Conservation (phyloP, 2,113 vertebrate genomes). For the Neotragus pygmaeus region DNA sequence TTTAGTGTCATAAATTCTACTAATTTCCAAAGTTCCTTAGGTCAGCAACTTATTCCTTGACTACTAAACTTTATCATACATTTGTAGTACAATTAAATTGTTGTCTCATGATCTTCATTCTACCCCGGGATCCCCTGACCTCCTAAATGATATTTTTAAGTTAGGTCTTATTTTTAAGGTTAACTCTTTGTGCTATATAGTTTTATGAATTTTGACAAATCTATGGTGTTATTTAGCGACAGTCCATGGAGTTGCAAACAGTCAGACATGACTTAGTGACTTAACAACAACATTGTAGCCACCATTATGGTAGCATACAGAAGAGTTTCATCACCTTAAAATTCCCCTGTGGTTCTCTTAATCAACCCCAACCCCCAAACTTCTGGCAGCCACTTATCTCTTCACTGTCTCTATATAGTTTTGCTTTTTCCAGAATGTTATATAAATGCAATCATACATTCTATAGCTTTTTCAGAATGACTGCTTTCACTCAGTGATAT, state of each 20-base stretch:
- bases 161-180: neutral
- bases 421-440: neutral
- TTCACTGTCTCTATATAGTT: neutral
- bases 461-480: neutral
- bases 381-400: neutral
- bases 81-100: neutral
- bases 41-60: neutral
- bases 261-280: neutral
- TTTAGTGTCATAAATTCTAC: neutral
- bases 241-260: neutral
- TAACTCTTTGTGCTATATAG: neutral
- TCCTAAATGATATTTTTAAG: neutral
- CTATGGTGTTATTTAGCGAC: neutral
- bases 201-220: neutral
- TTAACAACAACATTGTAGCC: neutral
- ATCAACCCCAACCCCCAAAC: neutral
- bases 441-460: neutral
- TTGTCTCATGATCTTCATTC: neutral
- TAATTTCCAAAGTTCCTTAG: neutral
- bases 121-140: neutral
- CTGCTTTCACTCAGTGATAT: neutral
- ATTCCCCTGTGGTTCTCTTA: neutral
- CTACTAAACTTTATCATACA: neutral
- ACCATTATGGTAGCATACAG: neutral
- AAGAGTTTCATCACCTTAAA: neutral